phyloP scores from a whole-genome alignment of 2,888 invertebrate genomes.

The Rambutsinella grinnellia region DNA sequence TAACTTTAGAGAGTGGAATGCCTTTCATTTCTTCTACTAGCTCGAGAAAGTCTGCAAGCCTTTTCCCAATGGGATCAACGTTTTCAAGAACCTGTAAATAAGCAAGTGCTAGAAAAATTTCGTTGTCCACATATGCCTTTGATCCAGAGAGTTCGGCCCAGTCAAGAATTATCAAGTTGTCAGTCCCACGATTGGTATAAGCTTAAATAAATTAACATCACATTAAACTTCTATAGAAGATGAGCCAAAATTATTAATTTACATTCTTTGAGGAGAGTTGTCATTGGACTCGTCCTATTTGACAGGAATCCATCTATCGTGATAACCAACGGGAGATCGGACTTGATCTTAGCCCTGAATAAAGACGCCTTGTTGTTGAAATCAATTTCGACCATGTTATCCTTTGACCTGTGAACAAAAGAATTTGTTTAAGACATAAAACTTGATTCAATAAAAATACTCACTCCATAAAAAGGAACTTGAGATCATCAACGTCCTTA shows the following conservation, averaged over 20 bases:
- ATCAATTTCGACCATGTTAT: too few relatives aligned
- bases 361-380: too few relatives aligned
- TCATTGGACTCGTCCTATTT: constrained; percentile 29
- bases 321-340: too few relatives aligned
- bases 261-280: constrained; percentile 36
- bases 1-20: constrained; percentile 13
- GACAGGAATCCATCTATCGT: constrained; percentile 48
- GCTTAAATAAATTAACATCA: background rate
- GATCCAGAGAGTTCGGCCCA: constrained; percentile 38
- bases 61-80: constrained; percentile 29
- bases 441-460: too few relatives aligned
- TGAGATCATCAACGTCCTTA: too few relatives aligned
- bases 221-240: background rate
- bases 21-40: constrained; percentile 8
- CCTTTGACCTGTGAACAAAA: too few relatives aligned
- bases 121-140: constrained; percentile 7
- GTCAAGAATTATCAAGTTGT: constrained; percentile 38
- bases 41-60: constrained; percentile 38
- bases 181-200: constrained; percentile 3
- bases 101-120: background rate
- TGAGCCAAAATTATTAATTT: background rate
- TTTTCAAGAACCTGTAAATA: constrained; percentile 33
- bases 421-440: too few relatives aligned
- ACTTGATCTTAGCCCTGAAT: too few relatives aligned
- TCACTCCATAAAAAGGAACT: too few relatives aligned